Evolutionary conservation across 2,888 invertebrate genomes (phyloP), one percentile per base, ranked within the genome.

Genomic region (Tortricodes alternella): DNA sequence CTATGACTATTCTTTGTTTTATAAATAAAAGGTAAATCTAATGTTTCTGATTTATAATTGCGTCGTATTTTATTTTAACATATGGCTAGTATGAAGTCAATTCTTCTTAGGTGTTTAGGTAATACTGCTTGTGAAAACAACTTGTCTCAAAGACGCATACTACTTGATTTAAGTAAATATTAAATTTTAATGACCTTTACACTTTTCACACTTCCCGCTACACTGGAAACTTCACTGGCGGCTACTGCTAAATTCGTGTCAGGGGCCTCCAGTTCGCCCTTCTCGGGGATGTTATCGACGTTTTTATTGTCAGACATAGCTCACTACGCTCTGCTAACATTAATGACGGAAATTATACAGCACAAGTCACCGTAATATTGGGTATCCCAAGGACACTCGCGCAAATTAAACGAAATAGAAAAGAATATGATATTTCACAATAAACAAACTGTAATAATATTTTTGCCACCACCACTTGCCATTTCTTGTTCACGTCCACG

Each of bases 251-350:
- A 71, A 83, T 83, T 78, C 61, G 73, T 69, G 57, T 81, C 80
- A 66, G 67, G 66, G 66, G 70, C 68, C 64, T 81, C 80, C 66
- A 70, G 71, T 73, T 78, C 76, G 66, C 78, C 81, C 74, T 73
- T 77, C 73, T 81, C 79, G 65, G 74, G 74, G 66, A 76, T 76
- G 76, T 65, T 78, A 73, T 78, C 75, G 74, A 80, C 80, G 74
- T 85, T 83, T 83, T 83, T 82, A 71, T 76, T 79, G 75, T 86
- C 84, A 74, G 89, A 88, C 89, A 90, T 90, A 68, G 69, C 74
- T 76, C 76, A 71, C 62, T 69, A 68, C 70, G 68, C 71, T 73
- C 76, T 71, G 75, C 74, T 75, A 78, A 88, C 90, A 88, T 88
- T 76, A 85, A 80, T 78, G 65, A 70, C 65, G 18, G 64, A 65